Evolutionary conservation across 2,888 invertebrate genomes (phyloP).

Genomic region (Macropis europaea): DNA sequence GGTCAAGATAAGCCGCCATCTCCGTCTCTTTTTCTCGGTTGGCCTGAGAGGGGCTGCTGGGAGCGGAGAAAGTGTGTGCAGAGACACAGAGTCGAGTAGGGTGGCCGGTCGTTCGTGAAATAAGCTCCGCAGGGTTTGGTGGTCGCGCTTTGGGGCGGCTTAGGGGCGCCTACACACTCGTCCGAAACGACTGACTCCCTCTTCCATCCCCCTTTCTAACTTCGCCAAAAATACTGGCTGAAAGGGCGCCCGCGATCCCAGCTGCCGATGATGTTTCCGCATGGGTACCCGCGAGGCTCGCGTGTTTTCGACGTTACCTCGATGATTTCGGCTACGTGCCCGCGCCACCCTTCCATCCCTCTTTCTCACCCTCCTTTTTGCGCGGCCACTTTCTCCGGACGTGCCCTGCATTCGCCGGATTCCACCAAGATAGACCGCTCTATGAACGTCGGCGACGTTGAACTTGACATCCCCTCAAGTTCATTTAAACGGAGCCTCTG

Average conservation of each 20-base stretch:
- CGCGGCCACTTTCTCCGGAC: neutral
- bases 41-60: constrained; percentile 32
- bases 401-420: neutral
- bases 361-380: neutral
- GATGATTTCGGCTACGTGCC: constrained; percentile 67
- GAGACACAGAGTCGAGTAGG: constrained; percentile 63
- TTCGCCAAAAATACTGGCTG: constrained; percentile 62
- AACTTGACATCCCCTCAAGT: too few relatives aligned
- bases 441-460: too few relatives aligned
- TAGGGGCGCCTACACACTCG: constrained; percentile 67
- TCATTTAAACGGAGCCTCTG: too few relatives aligned
- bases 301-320: constrained; percentile 78
- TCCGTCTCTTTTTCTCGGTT: constrained; percentile 62
- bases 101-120: constrained; percentile 72
- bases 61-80: constrained; percentile 50
- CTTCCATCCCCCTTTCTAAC: constrained; percentile 26
- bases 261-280: constrained; percentile 79
- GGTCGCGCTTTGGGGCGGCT: constrained; percentile 77
- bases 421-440: neutral
- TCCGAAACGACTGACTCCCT: constrained; percentile 61
- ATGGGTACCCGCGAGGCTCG: constrained; percentile 78
- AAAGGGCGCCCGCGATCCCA: constrained; percentile 67
- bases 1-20: constrained; percentile 74
- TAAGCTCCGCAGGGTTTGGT: constrained; percentile 79
- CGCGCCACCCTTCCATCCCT: constrained; percentile 28